These are phyloP conservation scores for Eupeodes corollae DNA, from an alignment of 1,140 invertebrate genomes.

Conservation along the genomic window DNA sequence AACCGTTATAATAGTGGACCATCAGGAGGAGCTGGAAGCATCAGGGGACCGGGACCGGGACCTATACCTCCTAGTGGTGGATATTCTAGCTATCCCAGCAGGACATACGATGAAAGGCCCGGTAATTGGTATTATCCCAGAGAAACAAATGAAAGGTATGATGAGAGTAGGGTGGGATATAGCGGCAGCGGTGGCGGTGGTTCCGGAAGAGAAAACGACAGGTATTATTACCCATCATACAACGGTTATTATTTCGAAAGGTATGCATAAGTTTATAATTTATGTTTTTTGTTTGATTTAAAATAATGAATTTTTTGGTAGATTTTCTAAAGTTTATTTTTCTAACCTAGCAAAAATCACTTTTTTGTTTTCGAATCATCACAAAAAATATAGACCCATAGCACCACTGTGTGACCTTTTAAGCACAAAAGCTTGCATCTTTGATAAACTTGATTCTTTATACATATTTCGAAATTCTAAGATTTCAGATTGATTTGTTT, in stretches of 20 bases:
- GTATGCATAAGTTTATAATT: not conserved
- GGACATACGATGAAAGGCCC: conserved; percentile 6
- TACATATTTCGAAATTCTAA: too few relatives aligned
- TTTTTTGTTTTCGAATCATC: too few relatives aligned
- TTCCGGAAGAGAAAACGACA: conserved; percentile 1
- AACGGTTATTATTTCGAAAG: conserved; percentile 1
- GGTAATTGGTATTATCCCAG: not conserved
- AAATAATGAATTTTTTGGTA: too few relatives aligned
- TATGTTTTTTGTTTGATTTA: not conserved
- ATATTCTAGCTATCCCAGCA: conserved; percentile 24
- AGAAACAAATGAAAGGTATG: conserved; percentile 12
- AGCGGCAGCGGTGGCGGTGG: not conserved
- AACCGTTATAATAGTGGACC: conserved; percentile 23
- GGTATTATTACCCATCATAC: conserved; percentile 1
- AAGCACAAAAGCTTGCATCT: too few relatives aligned
- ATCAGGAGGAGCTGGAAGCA: conserved; percentile 12
- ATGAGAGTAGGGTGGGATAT: conserved; percentile 1
- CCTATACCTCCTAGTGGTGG: too few relatives aligned
- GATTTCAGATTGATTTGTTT: too few relatives aligned
- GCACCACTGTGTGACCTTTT: too few relatives aligned
- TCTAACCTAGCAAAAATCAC: too few relatives aligned
- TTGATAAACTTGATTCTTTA: too few relatives aligned
- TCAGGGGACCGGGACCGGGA: too few relatives aligned
- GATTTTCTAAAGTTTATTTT: too few relatives aligned
- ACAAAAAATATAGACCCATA: too few relatives aligned